Conservation (phyloP, 1,140 invertebrate genomes). For the Spodoptera litura region DNA sequence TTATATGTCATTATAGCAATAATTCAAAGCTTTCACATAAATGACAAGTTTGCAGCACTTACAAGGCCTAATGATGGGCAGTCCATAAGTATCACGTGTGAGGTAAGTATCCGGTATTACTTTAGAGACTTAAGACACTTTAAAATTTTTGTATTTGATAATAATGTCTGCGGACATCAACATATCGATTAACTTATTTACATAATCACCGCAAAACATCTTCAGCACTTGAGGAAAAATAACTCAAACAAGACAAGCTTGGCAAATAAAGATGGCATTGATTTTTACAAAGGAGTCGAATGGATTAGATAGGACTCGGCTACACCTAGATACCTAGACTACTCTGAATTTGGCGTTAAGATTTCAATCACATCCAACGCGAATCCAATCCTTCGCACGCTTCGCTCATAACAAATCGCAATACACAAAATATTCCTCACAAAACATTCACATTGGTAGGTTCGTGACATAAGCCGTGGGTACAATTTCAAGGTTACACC, state of each 20-base stretch:
- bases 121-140: too few species aligned
- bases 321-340: neutral
- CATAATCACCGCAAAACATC: constrained; percentile 4
- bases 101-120: constrained; percentile 4
- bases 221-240: neutral
- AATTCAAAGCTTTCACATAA: constrained; percentile 17
- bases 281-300: too few species aligned
- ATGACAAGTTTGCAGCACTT: constrained; percentile 9
- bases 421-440: constrained; percentile 7
- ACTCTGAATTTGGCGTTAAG: neutral
- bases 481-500: constrained; percentile 40
- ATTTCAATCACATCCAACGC: constrained; percentile 30
- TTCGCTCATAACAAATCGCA: constrained; percentile 10
- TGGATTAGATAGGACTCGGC: neutral
- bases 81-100: neutral
- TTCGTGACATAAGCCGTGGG: constrained; percentile 34
- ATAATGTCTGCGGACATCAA: too few species aligned
- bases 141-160: too few species aligned
- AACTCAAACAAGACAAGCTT: neutral
- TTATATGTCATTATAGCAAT: constrained; percentile 3
- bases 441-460: constrained; percentile 17
- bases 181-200: too few species aligned
- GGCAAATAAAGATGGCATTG: too few species aligned
- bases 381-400: neutral
- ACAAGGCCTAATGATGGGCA: constrained; percentile 14